Evolutionary conservation across 2,888 invertebrate species (phyloP).

Genomic region (Dasysyrphus tricinctus): DNA sequence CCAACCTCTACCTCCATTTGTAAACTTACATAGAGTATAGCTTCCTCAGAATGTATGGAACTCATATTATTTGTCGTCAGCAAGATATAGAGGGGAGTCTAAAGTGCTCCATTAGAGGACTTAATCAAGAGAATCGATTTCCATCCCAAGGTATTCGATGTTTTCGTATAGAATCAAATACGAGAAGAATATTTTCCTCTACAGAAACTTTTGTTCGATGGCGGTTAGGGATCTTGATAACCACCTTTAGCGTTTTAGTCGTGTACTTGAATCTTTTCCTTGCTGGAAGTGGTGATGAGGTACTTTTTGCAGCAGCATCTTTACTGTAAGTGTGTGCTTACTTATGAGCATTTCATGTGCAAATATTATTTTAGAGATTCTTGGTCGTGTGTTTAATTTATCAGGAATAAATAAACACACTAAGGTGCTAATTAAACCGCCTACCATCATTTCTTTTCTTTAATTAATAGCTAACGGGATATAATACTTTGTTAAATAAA

Average conservation of each 20-base stretch:
- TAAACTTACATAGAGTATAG: slow-evolving; percentile 4
- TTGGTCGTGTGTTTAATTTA: too few relatives aligned
- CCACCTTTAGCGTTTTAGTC: slow-evolving; percentile 1
- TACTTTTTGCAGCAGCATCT: not conserved
- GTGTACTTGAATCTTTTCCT: not conserved
- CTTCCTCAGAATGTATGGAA: slow-evolving; percentile 31
- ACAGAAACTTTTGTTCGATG: slow-evolving; percentile 2
- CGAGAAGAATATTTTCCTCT: slow-evolving; percentile 34
- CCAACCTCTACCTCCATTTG: slow-evolving; percentile 11
- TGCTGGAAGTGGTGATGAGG: not conserved
- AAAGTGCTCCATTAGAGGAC: slow-evolving; percentile 66
- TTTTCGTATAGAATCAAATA: slow-evolving; percentile 33
- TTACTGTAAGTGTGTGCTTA: not conserved
- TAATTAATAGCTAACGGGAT: too few relatives aligned
- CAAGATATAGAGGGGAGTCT: slow-evolving; percentile 46
- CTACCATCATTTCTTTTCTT: too few relatives aligned
- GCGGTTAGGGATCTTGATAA: not conserved
- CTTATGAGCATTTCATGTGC: not conserved
- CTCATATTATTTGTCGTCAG: slow-evolving; percentile 40
- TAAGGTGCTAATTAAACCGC: too few relatives aligned
- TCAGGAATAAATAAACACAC: too few relatives aligned
- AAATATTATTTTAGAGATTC: slow-evolving; percentile 17
- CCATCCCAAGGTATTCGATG: slow-evolving; percentile 49
- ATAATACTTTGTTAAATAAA: too few relatives aligned
- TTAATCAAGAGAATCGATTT: slow-evolving; percentile 61